A percentile compares a stretch with the other conserved stretches of the same genome.
These are phyloP conservation scores for Allolobophora icterica DNA, from an alignment of 2,888 invertebrate genomes.

Conservation along the genomic window DNA sequence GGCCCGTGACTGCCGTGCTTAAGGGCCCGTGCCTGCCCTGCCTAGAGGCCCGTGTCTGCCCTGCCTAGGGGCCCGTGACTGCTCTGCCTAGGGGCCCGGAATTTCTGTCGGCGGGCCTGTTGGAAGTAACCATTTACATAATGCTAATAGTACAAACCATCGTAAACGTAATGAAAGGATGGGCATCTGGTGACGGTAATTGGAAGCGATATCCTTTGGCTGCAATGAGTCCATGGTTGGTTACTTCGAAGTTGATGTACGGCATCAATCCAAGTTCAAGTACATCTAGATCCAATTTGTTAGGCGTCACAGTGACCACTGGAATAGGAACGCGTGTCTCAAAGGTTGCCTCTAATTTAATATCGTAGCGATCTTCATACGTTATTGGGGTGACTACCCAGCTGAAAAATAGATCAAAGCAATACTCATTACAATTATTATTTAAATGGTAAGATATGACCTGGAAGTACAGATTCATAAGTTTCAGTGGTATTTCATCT, in stretches of 20 bases:
- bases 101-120: too few species aligned
- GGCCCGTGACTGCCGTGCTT: too few species aligned
- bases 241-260: constrained; percentile 41
- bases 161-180: constrained; percentile 49
- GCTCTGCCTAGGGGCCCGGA: too few species aligned
- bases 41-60: too few species aligned
- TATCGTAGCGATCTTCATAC: constrained; percentile 51
- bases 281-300: constrained; percentile 35
- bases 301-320: constrained; percentile 49
- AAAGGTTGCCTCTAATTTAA: constrained; percentile 51
- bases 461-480: too few species aligned
- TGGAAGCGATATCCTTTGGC: constrained; percentile 49
- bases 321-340: constrained; percentile 53
- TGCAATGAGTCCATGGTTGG: constrained; percentile 53
- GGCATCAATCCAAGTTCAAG: constrained; percentile 36
- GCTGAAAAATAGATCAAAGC: constrained; percentile 13
- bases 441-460: too few species aligned
- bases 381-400: constrained; percentile 51
- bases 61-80: too few species aligned
- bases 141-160: constrained; percentile 43
- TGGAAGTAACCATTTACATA: too few species aligned
- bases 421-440: too few species aligned
- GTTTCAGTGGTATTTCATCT: too few species aligned
- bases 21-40: too few species aligned
- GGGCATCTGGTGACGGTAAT: constrained; percentile 45